Percentiles rank a stretch among this genome's conserved stretches.
These are phyloP conservation scores for Ostrea edulis DNA, from an alignment of 1,140 invertebrate species.

Conservation along the genomic window DNA sequence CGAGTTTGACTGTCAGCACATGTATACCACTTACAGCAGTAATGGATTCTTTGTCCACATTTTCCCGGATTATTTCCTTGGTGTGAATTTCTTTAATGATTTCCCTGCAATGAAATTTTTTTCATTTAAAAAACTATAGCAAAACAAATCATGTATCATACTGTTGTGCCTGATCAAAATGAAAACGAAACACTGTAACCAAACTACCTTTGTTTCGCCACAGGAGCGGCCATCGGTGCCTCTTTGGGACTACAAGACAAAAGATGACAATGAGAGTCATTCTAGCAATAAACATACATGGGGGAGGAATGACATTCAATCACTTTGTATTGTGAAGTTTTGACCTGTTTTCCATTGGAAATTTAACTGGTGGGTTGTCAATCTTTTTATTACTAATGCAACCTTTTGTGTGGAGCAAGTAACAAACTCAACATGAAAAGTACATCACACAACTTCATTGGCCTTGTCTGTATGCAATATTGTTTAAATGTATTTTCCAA, in stretches of 20 bases:
- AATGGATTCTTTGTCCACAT: conserved; percentile 61
- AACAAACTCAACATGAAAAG: too few species aligned
- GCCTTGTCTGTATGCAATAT: too few species aligned
- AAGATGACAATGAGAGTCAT: neutral
- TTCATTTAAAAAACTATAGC: neutral
- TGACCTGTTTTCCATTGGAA: neutral
- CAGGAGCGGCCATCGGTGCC: conserved; percentile 50
- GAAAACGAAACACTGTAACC: too few species aligned
- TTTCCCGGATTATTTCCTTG: conserved; percentile 63
- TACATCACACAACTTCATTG: too few species aligned
- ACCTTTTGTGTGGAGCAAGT: too few species aligned
- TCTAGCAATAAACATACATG: neutral
- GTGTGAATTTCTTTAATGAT: conserved; percentile 59
- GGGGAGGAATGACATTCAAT: too few species aligned
- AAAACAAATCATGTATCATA: neutral
- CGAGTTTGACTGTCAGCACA: too few species aligned
- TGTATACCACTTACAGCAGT: conserved; percentile 58
- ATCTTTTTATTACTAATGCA: too few species aligned
- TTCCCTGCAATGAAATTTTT: neutral
- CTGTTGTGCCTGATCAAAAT: too few species aligned
- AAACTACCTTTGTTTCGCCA: neutral
- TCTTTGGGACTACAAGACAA: conserved; percentile 52
- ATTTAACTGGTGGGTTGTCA: too few species aligned
- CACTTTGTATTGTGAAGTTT: neutral
- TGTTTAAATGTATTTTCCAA: too few species aligned